A percentile compares a stretch with the other conserved stretches of the same genome.
Conservation (phyloP, 2,888 invertebrate genomes). For the Vannuccia rotundouncinata region DNA sequence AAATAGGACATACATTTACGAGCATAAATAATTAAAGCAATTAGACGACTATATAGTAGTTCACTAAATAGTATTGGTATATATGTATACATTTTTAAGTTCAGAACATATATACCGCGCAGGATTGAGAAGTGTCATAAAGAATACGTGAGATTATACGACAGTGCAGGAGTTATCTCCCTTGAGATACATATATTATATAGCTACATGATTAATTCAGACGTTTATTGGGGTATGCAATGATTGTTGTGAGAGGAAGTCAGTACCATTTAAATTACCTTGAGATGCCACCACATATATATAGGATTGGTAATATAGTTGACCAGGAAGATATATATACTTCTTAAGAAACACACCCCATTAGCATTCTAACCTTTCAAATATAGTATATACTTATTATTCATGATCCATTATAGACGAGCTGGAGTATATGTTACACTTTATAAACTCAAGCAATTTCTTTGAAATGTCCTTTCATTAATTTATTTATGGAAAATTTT, state of each 20-base stretch:
- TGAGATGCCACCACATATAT: neutral
- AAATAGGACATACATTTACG: constrained; percentile 8
- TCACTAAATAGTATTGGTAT: constrained; percentile 4
- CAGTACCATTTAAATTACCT: too few relatives aligned
- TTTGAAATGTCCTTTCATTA: too few relatives aligned
- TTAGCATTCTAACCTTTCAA: neutral
- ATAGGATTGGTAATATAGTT: neutral
- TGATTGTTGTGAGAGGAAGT: neutral
- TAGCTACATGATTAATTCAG: too few relatives aligned
- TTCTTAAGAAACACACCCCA: neutral
- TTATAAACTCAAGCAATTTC: too few relatives aligned
- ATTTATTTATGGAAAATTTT: too few relatives aligned
- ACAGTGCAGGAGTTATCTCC: constrained; percentile 6
- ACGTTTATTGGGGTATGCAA: neutral
- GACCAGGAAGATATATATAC: neutral
- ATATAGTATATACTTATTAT: neutral
- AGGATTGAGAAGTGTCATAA: neutral
- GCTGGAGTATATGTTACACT: too few relatives aligned
- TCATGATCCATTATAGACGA: too few relatives aligned
- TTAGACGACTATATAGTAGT: neutral
- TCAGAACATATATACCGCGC: neutral
- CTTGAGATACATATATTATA: neutral
- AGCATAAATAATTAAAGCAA: neutral
- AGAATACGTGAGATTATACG: neutral
- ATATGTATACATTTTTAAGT: neutral